These are phyloP conservation scores for Pelobates cultripes DNA, from an alignment of 2,797 vertebrate genomes.

Conservation along the genomic window DNA sequence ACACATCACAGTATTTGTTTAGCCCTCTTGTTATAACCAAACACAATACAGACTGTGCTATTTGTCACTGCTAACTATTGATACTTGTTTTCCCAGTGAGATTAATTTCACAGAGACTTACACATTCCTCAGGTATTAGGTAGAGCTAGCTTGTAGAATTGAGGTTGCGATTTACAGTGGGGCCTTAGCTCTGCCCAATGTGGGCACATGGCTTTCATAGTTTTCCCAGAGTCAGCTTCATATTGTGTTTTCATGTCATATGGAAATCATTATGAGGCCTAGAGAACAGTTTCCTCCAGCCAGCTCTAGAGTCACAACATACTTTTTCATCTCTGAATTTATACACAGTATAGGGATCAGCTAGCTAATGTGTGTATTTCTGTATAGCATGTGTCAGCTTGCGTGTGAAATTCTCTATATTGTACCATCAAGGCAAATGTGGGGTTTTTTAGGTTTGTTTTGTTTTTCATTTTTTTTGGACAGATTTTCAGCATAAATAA, in stretches of 20 bases:
- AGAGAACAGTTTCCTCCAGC: slow-evolving; percentile 53
- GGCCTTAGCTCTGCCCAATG: slow-evolving; percentile 37
- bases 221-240: slow-evolving; percentile 47
- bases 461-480: no score
- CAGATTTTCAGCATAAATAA: no score
- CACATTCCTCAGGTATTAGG: slow-evolving; percentile 53
- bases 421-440: no score
- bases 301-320: slow-evolving; percentile 26
- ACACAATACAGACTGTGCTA: not conserved
- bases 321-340: no score
- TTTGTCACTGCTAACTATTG: not conserved
- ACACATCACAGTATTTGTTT: slow-evolving; percentile 38
- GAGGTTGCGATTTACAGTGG: slow-evolving; percentile 20
- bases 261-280: slow-evolving; percentile 53
- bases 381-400: no score
- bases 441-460: no score
- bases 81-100: slow-evolving; percentile 16
- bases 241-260: slow-evolving; percentile 48
- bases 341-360: no score
- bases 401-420: no score
- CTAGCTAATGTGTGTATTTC: no score
- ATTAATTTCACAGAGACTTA: slow-evolving; percentile 22
- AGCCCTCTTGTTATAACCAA: not conserved
- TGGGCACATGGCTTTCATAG: slow-evolving; percentile 43
- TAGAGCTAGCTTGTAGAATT: slow-evolving; percentile 29